Percentiles rank a stretch among this genome's conserved stretches.
phyloP scores from a whole-genome alignment of 2,797 vertebrate genomes.

The Pseudotriccus pelzelni region DNA sequence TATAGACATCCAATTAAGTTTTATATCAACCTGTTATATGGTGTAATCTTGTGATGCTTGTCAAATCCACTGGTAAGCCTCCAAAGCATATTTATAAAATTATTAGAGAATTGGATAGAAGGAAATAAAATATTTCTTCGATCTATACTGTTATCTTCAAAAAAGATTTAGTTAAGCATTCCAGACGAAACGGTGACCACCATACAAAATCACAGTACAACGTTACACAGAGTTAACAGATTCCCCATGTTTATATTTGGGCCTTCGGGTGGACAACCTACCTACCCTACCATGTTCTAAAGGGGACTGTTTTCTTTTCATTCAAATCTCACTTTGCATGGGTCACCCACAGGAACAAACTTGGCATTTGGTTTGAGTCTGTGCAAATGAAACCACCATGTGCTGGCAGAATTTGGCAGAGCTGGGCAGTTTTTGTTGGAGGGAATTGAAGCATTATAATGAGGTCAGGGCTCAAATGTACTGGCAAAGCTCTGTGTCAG shows the following conservation, averaged over 20 bases:
- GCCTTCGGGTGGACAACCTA: accelerated
- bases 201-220: background rate
- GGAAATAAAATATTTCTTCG: background rate
- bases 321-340: background rate
- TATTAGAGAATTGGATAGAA: background rate
- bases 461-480: background rate
- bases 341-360: background rate
- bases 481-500: background rate
- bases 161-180: background rate
- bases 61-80: background rate
- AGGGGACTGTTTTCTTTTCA: background rate
- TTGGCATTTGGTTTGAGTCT: background rate
- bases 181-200: background rate
- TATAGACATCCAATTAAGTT: background rate
- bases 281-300: accelerated
- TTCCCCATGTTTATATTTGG: background rate
- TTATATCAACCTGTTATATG: background rate
- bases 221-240: background rate
- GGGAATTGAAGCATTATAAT: background rate
- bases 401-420: background rate
- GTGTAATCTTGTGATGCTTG: background rate
- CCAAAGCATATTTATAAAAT: background rate
- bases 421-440: background rate
- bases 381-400: background rate
- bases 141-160: background rate